Evolutionary conservation across 2,888 invertebrate species (phyloP), one percentile per base, ranked within the genome.

Genomic region (Lasioglossum malachurum): DNA sequence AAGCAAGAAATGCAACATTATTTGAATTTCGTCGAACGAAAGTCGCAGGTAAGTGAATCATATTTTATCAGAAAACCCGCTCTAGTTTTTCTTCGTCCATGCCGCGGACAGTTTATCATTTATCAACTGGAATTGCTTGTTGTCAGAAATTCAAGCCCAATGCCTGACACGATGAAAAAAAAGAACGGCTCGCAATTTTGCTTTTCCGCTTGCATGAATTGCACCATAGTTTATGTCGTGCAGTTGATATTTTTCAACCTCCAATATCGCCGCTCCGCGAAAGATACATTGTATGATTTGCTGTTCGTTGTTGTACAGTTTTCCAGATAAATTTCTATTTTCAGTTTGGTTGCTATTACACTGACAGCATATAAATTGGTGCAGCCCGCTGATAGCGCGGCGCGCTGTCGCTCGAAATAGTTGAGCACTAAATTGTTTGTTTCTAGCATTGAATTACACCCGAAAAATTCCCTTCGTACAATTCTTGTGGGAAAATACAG

Each of bases 101-200:
- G 5, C 38, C 49, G 12, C 27, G 19, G 16, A n/a, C 72, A 35
- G 16, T 60, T 57, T 53, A 49, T 77, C 71, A 8, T 35, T 46
- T n/a, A 31, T 44, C 49, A 35, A 31, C 19, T 64, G 69, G 35
- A 72, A 72, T 44, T 35, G 53, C 38, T 4, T 27, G 81, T 87
- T 89, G 92, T 92, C 90, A 91, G 89, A 91, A 82, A 88, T 88
- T 82, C 79, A 53, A 49, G 75, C 73, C 57, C 78, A 60, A 83
- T 89, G 92, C 87, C 88, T 92, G 92, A 91, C 91, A 90, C 83
- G 57, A 80, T 83, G 69, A n/a, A 31, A 67, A 69, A 35, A 64
- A 16, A 64, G 7, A 53, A 35, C 35, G 35, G 57, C 23, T 71
- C 31, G 41, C 31, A 16, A 14, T 77, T 75, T 41, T 23, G 27